phyloP scores from a whole-genome alignment of 2,888 invertebrate species.

The Xylocampa areola region DNA sequence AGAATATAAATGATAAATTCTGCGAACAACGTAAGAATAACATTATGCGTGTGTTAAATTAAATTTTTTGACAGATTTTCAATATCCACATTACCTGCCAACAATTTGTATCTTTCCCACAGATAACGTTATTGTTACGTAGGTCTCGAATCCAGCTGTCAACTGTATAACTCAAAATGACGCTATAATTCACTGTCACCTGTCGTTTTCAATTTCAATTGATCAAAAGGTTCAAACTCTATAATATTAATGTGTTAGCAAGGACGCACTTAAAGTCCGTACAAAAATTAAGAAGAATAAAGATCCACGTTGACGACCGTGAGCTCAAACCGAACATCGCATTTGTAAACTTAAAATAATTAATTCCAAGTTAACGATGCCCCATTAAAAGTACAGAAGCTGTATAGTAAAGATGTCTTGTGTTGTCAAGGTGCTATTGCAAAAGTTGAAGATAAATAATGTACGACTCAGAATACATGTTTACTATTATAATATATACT shows the following conservation, averaged over 20 bases:
- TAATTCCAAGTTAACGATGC: slow-evolving; percentile 67
- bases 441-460: slow-evolving; percentile 55
- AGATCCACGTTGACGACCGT: slow-evolving; percentile 61
- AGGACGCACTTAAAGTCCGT: slow-evolving; percentile 14
- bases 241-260: slow-evolving; percentile 3
- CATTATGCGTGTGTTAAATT: no score
- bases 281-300: slow-evolving; percentile 33
- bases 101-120: no score
- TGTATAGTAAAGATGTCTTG: slow-evolving; percentile 61
- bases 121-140: no score
- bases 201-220: no score
- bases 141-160: no score
- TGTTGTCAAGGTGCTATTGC: slow-evolving; percentile 64
- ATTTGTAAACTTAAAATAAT: slow-evolving; percentile 62
- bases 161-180: no score
- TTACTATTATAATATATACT: slow-evolving; percentile 37
- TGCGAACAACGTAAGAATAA: no score
- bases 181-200: no score
- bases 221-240: no score
- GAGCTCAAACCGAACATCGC: slow-evolving; percentile 62
- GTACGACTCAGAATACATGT: slow-evolving; percentile 44
- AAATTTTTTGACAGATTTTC: no score
- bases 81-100: no score
- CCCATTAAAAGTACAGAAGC: slow-evolving; percentile 67
- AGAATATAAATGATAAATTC: no score